Conservation (phyloP, 2,113 vertebrate genomes). For the Atractosteus spatula region DNA sequence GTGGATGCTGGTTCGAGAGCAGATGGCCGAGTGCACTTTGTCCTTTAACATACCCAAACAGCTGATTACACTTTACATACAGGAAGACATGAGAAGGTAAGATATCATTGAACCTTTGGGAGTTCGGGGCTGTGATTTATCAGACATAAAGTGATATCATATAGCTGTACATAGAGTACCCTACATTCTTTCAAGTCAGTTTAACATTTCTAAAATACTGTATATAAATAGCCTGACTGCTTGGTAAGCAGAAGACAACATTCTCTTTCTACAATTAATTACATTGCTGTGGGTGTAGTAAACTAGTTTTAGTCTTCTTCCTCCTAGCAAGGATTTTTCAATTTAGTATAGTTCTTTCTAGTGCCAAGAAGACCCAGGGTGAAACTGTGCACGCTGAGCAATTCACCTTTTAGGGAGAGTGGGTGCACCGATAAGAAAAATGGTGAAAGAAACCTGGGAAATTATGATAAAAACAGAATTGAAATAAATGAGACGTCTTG, state of each 20-base stretch:
- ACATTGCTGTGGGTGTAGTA: background rate
- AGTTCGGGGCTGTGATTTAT: slow-evolving; percentile 17
- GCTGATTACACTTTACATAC: slow-evolving; percentile 85
- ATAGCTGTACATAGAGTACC: slow-evolving; percentile 43
- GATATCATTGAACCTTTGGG: slow-evolving; percentile 27
- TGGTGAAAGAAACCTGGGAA: background rate
- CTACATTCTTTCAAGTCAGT: slow-evolving; percentile 54
- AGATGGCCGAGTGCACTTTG: slow-evolving; percentile 92
- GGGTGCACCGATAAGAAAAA: background rate
- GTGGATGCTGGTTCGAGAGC: slow-evolving; percentile 91
- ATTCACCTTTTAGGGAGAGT: background rate
- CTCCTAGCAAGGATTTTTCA: background rate
- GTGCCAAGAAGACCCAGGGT: background rate
- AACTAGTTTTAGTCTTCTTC: background rate
- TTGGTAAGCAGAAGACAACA: too few species aligned
- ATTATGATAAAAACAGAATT: background rate
- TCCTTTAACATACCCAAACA: slow-evolving; percentile 94
- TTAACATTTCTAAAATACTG: slow-evolving; percentile 63
- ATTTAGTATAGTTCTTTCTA: background rate
- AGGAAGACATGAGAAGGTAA: slow-evolving; percentile 92
- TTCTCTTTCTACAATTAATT: background rate
- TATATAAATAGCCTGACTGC: too few species aligned
- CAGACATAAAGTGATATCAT: slow-evolving; percentile 42
- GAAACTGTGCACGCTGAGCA: background rate
- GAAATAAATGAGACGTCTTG: too few species aligned